phyloP scores from a whole-genome alignment of 2,888 invertebrate species.

The Chromoteleia sp. region DNA sequence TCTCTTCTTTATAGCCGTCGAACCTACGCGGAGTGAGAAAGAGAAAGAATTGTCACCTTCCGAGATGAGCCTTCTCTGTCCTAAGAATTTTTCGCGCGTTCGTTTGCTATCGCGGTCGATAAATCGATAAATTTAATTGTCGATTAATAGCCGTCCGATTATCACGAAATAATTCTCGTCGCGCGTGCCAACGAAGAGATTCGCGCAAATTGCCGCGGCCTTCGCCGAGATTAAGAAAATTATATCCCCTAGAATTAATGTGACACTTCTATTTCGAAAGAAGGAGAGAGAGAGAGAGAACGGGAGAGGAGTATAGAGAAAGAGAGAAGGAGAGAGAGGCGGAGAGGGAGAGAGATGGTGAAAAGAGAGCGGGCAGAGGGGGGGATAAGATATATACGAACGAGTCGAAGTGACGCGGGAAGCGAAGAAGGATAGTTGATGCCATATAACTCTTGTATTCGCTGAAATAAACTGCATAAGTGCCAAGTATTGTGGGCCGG shows the following conservation, averaged over 20 bases:
- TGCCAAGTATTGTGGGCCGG: constrained; percentile 76
- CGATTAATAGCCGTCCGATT: constrained; percentile 57
- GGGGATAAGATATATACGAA: neutral
- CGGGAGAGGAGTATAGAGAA: neutral
- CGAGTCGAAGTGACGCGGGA: constrained; percentile 39
- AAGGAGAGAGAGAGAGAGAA: constrained; percentile 19
- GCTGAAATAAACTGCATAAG: constrained; percentile 81
- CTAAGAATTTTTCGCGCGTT: neutral
- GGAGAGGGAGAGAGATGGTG: constrained; percentile 10
- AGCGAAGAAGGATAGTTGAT: constrained; percentile 68
- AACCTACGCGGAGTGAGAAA: neutral
- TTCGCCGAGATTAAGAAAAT: constrained; percentile 72
- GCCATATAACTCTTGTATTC: constrained; percentile 70
- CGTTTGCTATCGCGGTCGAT: constrained; percentile 2
- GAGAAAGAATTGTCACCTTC: too few relatives aligned
- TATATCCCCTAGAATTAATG: constrained; percentile 77
- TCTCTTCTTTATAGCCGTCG: neutral
- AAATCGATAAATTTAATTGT: constrained; percentile 44
- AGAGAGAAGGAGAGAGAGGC: constrained; percentile 11
- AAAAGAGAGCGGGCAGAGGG: constrained; percentile 17
- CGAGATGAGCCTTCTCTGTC: too few relatives aligned
- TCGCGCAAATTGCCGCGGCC: constrained; percentile 73
- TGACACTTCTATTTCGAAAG: constrained; percentile 69
- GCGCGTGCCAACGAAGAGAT: constrained; percentile 74
- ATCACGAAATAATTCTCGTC: constrained; percentile 75